phyloP scores from a whole-genome alignment of 2,888 invertebrate species.

The Oscheius sp. region DNA sequence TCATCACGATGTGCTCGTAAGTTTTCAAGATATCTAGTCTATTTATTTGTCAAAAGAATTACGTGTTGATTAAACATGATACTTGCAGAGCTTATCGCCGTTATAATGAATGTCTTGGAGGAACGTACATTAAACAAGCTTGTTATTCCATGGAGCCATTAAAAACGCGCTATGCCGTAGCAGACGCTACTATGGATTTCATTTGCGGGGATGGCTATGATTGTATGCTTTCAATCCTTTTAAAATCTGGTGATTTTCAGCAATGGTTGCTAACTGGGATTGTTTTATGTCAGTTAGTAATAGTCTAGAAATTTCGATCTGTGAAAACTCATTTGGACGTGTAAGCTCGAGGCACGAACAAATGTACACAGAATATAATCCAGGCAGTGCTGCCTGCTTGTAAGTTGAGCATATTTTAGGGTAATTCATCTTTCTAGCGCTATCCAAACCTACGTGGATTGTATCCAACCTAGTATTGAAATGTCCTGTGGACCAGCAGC shows the following conservation, averaged over 20 bases:
- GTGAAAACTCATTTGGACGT: slow-evolving; percentile 54
- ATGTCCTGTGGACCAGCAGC: slow-evolving; percentile 52
- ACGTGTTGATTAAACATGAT: slow-evolving; percentile 2
- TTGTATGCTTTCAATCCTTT: slow-evolving; percentile 45
- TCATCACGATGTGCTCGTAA: slow-evolving; percentile 59
- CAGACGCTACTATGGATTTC: slow-evolving; percentile 57
- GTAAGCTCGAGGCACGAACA: slow-evolving; percentile 42
- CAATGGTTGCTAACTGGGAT: slow-evolving; percentile 61
- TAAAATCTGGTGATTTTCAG: slow-evolving; percentile 41
- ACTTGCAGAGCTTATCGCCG: slow-evolving; percentile 57
- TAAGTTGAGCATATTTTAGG: slow-evolving; percentile 33
- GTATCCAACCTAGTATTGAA: slow-evolving; percentile 57
- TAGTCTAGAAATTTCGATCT: slow-evolving; percentile 51
- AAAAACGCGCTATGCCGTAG: slow-evolving; percentile 56
- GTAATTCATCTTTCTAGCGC: slow-evolving; percentile 46
- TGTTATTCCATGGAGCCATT: slow-evolving; percentile 60
- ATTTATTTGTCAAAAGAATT: neutral
- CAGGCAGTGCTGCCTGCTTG: slow-evolving; percentile 58
- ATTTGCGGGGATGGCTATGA: slow-evolving; percentile 61
- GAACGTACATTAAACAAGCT: slow-evolving; percentile 53
- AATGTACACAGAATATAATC: slow-evolving; percentile 58
- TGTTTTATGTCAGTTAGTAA: slow-evolving; percentile 56
- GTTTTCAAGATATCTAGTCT: slow-evolving; percentile 29
- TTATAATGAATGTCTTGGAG: slow-evolving; percentile 57
- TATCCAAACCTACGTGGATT: slow-evolving; percentile 61